Base-by-base conservation (phyloP, 2,888 invertebrate genomes). In the Pycnomerus fuliginosus region DNA sequence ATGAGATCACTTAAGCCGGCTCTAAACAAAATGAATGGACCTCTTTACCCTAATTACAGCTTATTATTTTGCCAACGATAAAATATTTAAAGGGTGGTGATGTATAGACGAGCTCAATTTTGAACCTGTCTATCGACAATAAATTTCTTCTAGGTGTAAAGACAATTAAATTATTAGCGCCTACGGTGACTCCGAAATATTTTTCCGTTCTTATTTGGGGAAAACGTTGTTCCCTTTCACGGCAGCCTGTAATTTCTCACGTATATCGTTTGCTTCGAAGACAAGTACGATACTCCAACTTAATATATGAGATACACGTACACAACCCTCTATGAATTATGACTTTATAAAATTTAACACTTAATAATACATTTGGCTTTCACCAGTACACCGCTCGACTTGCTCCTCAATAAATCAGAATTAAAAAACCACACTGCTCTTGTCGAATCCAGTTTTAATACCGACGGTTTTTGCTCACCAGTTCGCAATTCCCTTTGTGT, bases 241-340 rank as follows among this genome's bases (percentile, higher is more conserved):
- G 48, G 49, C 62, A 61, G 45, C 39, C 45, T 58, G 60, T 56
- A 61, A 62, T 62, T 65, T 65, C 65, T 62, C 63, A 65, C 63
- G 60, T 64, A 62, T 64, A 62, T 64, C 62, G 60, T 62, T 62
- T 62, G 52, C 55, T 54, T 36, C 47, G 56, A 54, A 61, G 61
- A 63, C 61, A 61, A 60, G 60, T 50, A 55, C 57, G 55, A 53
- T 56, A 60, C 55, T 53, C 54, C 41, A 25, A 39, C 43, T 56
- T 56, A 58, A 58, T 59, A 61, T 60, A 60, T 59, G 55, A 53
- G 54, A 45, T 53, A 52, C 52, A 54, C 51, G 57, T 53, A 58
- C 50, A 58, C 53, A 55, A 52, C 53, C 48, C 55, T 48, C 53
- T 52, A 56, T 61, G 60, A 62, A 52, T 60, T 62, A 61, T 56